Conservation (phyloP, 2,888 invertebrate species). For the Macrophya alboannulata region DNA sequence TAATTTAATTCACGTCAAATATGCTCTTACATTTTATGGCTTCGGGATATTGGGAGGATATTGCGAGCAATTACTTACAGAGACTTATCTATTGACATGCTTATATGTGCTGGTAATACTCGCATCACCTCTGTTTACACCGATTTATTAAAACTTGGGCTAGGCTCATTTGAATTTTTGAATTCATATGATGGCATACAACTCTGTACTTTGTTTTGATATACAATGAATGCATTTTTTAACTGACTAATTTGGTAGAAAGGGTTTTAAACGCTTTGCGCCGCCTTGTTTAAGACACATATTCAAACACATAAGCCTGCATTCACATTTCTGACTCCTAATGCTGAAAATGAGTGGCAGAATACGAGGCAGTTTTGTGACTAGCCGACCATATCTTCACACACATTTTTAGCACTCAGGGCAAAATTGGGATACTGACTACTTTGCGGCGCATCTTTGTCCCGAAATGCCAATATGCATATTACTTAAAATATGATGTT, state of each 20-base stretch:
- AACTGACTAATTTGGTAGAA: background rate
- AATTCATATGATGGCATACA: background rate
- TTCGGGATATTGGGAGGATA: background rate
- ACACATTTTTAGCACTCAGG: background rate
- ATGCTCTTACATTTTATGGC: background rate
- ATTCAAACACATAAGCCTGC: background rate
- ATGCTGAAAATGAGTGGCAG: background rate
- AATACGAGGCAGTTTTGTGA: background rate
- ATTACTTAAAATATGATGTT: conserved; percentile 17
- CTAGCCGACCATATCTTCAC: background rate
- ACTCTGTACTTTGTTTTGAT: background rate
- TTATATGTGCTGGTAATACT: conserved; percentile 21
- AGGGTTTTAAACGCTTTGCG: background rate
- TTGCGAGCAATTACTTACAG: conserved; percentile 9
- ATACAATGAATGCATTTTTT: conserved; percentile 10
- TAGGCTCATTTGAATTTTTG: background rate
- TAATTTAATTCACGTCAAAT: conserved; percentile 9
- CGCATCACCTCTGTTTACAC: background rate
- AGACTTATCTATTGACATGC: background rate
- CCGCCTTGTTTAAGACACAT: background rate
- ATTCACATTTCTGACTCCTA: conserved; percentile 14
- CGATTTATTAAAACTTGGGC: conserved; percentile 2
- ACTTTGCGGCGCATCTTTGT: background rate
- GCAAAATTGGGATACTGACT: background rate
- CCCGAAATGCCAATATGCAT: conserved; percentile 12